A percentile compares a stretch with the other conserved stretches of the same genome.
phyloP scores from a whole-genome alignment of 2,888 invertebrate species.

The Athripsodes cinereus region DNA sequence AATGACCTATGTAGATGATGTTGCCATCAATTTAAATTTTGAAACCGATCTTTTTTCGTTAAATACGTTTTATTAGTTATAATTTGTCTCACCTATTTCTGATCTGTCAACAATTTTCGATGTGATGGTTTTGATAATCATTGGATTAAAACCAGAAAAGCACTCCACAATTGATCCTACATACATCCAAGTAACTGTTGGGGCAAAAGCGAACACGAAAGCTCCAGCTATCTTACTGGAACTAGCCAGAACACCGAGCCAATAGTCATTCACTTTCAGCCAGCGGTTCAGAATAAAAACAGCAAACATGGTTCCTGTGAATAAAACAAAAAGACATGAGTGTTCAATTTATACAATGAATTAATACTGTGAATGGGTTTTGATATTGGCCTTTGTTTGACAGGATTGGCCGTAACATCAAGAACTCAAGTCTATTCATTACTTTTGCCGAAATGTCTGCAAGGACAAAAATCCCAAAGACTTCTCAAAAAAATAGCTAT shows the following conservation, averaged over 20 bases:
- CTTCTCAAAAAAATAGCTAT: too few relatives aligned
- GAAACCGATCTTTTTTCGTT: too few relatives aligned
- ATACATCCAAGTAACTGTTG: conserved; percentile 45
- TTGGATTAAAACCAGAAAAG: conserved; percentile 49
- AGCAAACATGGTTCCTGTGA: conserved; percentile 45
- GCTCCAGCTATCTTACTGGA: conserved; percentile 50
- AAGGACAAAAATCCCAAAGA: too few relatives aligned
- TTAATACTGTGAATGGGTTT: too few relatives aligned
- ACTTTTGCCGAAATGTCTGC: too few relatives aligned
- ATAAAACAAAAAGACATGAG: not conserved
- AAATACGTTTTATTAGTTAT: too few relatives aligned
- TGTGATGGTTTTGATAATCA: conserved; percentile 51
- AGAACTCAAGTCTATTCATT: too few relatives aligned
- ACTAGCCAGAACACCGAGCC: conserved; percentile 45
- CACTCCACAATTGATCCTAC: conserved; percentile 47
- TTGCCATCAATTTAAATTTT: too few relatives aligned
- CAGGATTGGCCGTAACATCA: too few relatives aligned
- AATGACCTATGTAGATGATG: too few relatives aligned
- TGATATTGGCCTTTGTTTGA: too few relatives aligned
- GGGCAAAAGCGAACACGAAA: conserved; percentile 47
- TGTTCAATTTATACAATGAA: too few relatives aligned
- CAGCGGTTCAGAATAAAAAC: conserved; percentile 43
- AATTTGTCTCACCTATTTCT: conserved; percentile 51
- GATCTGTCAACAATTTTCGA: conserved; percentile 50
- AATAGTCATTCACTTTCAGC: conserved; percentile 43